Evolutionary conservation across 2,888 invertebrate species (phyloP).

Genomic region (Cephus runcator): DNA sequence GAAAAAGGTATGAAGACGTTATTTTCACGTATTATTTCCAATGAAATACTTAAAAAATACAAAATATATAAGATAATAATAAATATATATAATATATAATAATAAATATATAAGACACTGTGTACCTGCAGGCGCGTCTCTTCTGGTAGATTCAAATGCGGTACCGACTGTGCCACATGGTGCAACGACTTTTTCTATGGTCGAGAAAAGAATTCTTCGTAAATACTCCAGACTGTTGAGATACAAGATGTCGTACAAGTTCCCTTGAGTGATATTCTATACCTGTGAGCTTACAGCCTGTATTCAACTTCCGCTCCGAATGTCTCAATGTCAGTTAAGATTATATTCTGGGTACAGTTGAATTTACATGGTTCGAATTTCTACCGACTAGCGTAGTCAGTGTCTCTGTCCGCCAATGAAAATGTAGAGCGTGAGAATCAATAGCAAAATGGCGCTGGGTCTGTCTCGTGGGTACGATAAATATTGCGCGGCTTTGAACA

Average conservation of each 20-base stretch:
- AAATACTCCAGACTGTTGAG: constrained; percentile 44
- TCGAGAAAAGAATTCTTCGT: constrained; percentile 10
- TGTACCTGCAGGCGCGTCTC: not conserved
- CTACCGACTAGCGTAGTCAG: not conserved
- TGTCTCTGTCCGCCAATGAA: not conserved
- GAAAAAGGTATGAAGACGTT: constrained; percentile 40
- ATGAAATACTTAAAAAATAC: not conserved
- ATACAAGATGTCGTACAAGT: constrained; percentile 46
- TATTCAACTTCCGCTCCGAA: not conserved
- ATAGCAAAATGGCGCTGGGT: not conserved
- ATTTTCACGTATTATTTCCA: not conserved
- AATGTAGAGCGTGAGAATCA: not conserved
- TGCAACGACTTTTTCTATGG: too few relatives aligned
- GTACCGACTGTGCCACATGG: not conserved
- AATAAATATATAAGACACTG: too few relatives aligned
- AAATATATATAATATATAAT: too few relatives aligned
- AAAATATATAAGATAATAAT: too few relatives aligned
- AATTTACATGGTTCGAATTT: not conserved
- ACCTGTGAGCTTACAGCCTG: not conserved
- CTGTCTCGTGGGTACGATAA: not conserved
- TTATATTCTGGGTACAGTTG: not conserved
- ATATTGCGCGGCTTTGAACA: not conserved
- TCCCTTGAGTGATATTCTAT: constrained; percentile 17
- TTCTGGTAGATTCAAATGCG: not conserved
- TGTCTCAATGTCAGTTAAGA: not conserved